Base-by-base conservation (phyloP, 2,888 invertebrate species). In the Parthenolecanium corni region DNA sequence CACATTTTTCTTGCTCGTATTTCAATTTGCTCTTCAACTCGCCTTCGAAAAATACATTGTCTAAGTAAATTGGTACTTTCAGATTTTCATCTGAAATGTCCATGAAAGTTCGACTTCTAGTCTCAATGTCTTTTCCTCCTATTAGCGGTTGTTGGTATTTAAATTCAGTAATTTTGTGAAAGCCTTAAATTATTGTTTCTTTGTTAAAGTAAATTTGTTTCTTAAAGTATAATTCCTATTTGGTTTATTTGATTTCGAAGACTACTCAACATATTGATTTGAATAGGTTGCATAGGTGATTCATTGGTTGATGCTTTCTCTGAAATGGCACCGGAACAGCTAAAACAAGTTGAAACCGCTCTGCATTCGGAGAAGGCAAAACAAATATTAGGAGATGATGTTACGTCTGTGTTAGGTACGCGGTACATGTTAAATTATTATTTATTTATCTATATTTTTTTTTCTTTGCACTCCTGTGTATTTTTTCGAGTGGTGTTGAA, bases 361-460 rank as follows among this genome's bases (percentile, higher is more conserved):
- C 68, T 78, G 14, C 75, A 76, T 66, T 77, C 77, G 47, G 78
- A 77, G 68, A 75, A 78, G 67, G 78, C 78, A 1, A 76, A 76
- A 67, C 76, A 77, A 69, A 77, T 78, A 64, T 72, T 78, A 42
- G 77, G 76, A 47, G 76, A 76, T 69, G 75, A 75, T 70, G 74
- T 74, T 57, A 74, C 74, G 6, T 74, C 75, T 2, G 75, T 75
- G 75, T 71, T 76, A 38, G 76, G 75, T 75, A 69, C 54, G 61
- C 61, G 49, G 49, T 51, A 49, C 47, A 38, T 46, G 38, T 54
- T 54, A 12, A 54, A 42, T 54, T 42, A 54, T 12, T 38, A 40
- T 54, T 40, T 38, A 38, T 47, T 18, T 47, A 12, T 16, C 24
- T 54, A 40, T 24, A 20, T 54, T 36, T 53, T 54, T 36, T 53